phyloP scores from a whole-genome alignment of 2,113 vertebrate species.

The Dipodomys ordii region DNA sequence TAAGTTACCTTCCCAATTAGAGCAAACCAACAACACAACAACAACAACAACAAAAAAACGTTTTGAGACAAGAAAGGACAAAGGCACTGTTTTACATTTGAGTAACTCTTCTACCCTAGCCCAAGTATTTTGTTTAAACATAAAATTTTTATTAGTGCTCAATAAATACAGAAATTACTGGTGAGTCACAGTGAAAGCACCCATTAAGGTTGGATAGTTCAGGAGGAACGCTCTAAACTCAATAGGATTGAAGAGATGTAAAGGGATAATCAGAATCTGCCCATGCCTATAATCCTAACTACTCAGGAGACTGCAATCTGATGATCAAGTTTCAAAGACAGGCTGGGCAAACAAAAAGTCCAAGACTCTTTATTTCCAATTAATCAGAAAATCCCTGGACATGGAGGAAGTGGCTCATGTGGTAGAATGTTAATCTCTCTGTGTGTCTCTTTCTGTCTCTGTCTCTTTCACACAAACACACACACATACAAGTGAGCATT shows the following conservation, averaged over 20 bases:
- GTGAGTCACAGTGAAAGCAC: neutral
- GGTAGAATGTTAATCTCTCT: too few species aligned
- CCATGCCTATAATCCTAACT: too few species aligned
- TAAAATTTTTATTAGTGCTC: slow-evolving; percentile 33
- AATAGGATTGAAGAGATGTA: neutral
- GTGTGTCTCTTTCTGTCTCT: too few species aligned
- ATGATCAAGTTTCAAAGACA: too few species aligned
- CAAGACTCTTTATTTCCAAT: too few species aligned
- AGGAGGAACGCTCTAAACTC: neutral
- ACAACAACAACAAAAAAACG: neutral
- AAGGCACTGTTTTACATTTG: neutral
- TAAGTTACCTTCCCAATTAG: neutral
- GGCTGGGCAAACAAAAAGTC: too few species aligned
- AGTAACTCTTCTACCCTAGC: neutral
- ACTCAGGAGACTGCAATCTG: too few species aligned
- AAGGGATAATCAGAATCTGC: neutral
- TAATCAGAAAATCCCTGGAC: too few species aligned
- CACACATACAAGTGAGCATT: neutral
- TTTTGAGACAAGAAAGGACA: slow-evolving; percentile 9
- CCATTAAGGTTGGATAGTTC: neutral
- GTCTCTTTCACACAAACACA: too few species aligned
- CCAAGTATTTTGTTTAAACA: neutral
- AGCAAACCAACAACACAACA: neutral
- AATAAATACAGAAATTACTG: neutral
- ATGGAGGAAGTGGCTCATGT: too few species aligned